These are phyloP conservation scores for Hapalemur alaotrensis DNA, from an alignment of 2,797 vertebrate genomes.

Conservation along the genomic window DNA sequence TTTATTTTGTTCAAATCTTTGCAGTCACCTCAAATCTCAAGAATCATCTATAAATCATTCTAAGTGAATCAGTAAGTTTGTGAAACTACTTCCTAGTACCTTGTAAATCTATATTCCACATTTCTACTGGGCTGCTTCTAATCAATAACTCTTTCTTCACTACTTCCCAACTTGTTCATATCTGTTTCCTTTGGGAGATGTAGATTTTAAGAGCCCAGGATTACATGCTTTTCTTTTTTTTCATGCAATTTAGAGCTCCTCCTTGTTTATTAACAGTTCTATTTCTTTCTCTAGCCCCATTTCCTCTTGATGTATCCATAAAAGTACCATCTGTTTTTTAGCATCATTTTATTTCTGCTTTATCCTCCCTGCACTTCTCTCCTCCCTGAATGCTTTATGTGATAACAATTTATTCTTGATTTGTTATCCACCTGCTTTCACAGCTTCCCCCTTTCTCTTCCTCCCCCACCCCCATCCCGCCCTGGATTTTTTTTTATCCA, in stretches of 20 bases:
- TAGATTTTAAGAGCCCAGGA: neutral
- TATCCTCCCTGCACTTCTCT: neutral
- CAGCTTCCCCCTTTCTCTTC: neutral
- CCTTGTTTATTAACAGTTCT: constrained; percentile 51
- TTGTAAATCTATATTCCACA: neutral
- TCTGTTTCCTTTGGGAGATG: neutral
- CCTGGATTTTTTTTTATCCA: neutral
- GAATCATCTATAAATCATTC: neutral
- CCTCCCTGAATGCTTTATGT: constrained; percentile 20
- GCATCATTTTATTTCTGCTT: constrained; percentile 37
- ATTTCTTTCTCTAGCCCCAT: constrained; percentile 51
- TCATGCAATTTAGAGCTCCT: neutral
- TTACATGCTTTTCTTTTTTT: neutral
- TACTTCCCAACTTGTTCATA: neutral
- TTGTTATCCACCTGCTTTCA: constrained; percentile 33
- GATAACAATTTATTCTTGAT: constrained; percentile 36
- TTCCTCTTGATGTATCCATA: constrained; percentile 53
- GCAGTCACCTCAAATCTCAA: constrained; percentile 13
- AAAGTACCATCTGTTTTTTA: constrained; percentile 48
- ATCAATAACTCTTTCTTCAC: constrained; percentile 27
- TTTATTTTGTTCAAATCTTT: constrained; percentile 38
- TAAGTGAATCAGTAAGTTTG: constrained; percentile 18
- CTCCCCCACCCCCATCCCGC: neutral
- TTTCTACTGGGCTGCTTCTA: neutral
- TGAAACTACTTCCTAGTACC: constrained; percentile 4